Evolutionary conservation across 2,888 invertebrate genomes (phyloP).

Genomic region (Hermaeophaga mercurialis): DNA sequence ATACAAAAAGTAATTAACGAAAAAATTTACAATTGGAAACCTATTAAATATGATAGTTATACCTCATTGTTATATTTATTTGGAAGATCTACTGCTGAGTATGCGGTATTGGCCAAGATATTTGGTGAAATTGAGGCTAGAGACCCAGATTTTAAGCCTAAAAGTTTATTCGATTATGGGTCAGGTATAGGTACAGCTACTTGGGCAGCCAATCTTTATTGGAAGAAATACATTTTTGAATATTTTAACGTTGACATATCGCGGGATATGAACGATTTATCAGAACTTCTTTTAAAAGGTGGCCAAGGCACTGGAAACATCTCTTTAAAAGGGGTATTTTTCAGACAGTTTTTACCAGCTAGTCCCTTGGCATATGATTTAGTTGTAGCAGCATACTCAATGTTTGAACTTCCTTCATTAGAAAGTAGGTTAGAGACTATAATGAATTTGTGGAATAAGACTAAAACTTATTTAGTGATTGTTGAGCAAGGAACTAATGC

Average conservation of each 20-base stretch:
- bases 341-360: constrained; percentile 82
- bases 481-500: constrained; percentile 83
- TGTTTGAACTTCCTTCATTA: constrained; percentile 77
- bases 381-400: constrained; percentile 78
- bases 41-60: constrained; percentile 70
- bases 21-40: constrained; percentile 74
- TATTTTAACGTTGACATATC: constrained; percentile 87
- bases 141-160: constrained; percentile 72
- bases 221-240: constrained; percentile 76
- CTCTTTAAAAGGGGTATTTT: constrained; percentile 67
- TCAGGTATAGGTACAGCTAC: constrained; percentile 76
- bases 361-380: constrained; percentile 72
- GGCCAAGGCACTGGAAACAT: constrained; percentile 68
- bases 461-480: constrained; percentile 78
- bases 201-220: constrained; percentile 71
- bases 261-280: constrained; percentile 79
- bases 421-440: constrained; percentile 71
- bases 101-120: constrained; percentile 71
- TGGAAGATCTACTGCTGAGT: constrained; percentile 74
- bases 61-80: constrained; percentile 74
- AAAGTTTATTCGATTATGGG: constrained; percentile 86
- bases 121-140: constrained; percentile 73
- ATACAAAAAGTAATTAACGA: constrained; percentile 64
- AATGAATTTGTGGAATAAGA: constrained; percentile 85
- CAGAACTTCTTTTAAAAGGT: constrained; percentile 70